Percentiles rank a stretch among this genome's conserved stretches.
These are phyloP conservation scores for Hypercompe scribonia DNA, from an alignment of 2,888 invertebrate genomes.

Conservation along the genomic window DNA sequence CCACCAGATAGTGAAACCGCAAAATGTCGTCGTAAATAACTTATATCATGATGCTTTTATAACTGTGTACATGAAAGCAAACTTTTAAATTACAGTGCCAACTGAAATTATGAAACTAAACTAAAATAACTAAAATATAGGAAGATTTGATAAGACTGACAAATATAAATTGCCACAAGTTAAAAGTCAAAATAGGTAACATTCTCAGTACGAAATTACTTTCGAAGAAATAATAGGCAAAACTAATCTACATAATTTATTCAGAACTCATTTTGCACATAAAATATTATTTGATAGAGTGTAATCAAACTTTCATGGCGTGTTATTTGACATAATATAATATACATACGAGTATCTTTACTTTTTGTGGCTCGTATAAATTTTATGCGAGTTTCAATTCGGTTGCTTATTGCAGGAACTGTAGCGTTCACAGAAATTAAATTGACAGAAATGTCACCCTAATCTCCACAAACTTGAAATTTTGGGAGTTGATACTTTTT, in stretches of 20 bases:
- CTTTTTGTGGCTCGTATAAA: slow-evolving; percentile 1
- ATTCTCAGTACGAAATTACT: neutral
- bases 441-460: neutral
- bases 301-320: neutral
- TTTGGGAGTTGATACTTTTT: no score
- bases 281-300: neutral
- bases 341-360: no score
- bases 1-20: no score
- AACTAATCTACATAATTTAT: neutral
- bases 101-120: no score
- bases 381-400: slow-evolving; percentile 8
- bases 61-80: no score
- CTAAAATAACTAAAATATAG: neutral
- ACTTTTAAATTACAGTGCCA: neutral
- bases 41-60: no score
- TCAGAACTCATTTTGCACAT: neutral
- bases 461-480: no score
- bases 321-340: neutral
- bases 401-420: neutral
- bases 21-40: no score
- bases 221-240: neutral
- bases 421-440: neutral
- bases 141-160: neutral
- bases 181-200: neutral
- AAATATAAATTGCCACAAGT: neutral